Evolutionary conservation across 2,888 invertebrate species (phyloP).

Genomic region (Drosophila fungiperda): DNA sequence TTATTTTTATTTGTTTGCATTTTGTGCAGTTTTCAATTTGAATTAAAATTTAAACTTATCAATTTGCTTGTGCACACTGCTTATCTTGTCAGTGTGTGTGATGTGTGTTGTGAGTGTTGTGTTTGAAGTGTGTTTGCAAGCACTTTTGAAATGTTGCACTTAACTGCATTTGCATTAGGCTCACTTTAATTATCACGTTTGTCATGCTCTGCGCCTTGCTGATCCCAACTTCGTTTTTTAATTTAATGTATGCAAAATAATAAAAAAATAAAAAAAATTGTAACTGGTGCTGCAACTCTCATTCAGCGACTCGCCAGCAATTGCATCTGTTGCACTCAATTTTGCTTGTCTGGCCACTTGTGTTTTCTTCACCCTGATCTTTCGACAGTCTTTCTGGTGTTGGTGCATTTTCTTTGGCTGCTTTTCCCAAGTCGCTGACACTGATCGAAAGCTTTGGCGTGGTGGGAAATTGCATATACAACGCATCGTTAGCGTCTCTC

Average conservation of each 20-base stretch:
- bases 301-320: neutral
- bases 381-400: slow-evolving; percentile 26
- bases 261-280: slow-evolving; percentile 16
- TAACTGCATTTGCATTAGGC: slow-evolving; percentile 44
- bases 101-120: neutral
- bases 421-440: slow-evolving; percentile 24
- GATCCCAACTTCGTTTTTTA: slow-evolving; percentile 62
- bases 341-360: slow-evolving; percentile 28
- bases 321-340: slow-evolving; percentile 24
- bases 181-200: slow-evolving; percentile 20
- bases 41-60: slow-evolving; percentile 1
- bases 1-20: neutral
- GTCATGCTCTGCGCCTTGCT: slow-evolving; percentile 31
- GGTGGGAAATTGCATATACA: slow-evolving; percentile 20
- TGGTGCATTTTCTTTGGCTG: slow-evolving; percentile 2
- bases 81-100: neutral
- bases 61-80: neutral
- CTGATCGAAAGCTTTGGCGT: slow-evolving; percentile 19
- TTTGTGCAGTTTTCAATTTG: neutral
- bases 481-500: slow-evolving; percentile 14
- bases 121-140: neutral
- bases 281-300: slow-evolving; percentile 29
- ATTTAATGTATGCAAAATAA: slow-evolving; percentile 72
- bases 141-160: slow-evolving; percentile 9
- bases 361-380: slow-evolving; percentile 47